Evolutionary conservation across 2,113 vertebrate species (phyloP).

Genomic region (Periophthalmodon schlosseri): DNA sequence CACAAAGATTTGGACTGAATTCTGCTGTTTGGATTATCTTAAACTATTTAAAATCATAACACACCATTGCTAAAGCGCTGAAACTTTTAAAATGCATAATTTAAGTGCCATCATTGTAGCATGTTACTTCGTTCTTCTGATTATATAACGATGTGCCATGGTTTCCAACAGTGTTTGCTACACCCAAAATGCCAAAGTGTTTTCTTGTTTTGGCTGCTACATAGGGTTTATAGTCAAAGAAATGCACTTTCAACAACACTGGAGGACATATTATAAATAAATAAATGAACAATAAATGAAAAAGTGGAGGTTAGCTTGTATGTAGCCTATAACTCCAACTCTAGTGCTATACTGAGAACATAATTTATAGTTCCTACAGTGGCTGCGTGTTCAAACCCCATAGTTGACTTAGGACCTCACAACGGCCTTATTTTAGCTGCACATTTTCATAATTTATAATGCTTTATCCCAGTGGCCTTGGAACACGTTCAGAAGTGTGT

Average conservation of each 20-base stretch:
- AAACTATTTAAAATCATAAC: no score
- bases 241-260: conserved; percentile 35
- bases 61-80: not conserved
- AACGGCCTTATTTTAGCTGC: conserved; percentile 18
- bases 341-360: conserved; percentile 32
- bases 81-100: not conserved
- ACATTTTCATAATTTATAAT: conserved; percentile 32
- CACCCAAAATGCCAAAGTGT: conserved; percentile 43
- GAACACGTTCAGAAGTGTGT: not conserved
- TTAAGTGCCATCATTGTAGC: not conserved
- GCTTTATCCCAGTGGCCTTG: not conserved
- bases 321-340: conserved; percentile 15
- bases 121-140: not conserved
- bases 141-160: conserved; percentile 38
- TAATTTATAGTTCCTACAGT: conserved; percentile 39
- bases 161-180: conserved; percentile 57
- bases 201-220: conserved; percentile 29
- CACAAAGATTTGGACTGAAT: no score
- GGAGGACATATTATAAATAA: conserved; percentile 25
- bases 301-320: conserved; percentile 13
- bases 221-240: not conserved
- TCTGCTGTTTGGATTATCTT: no score
- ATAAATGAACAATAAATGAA: conserved; percentile 41
- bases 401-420: conserved; percentile 31
- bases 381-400: conserved; percentile 18